phyloP scores from a whole-genome alignment of 1,140 invertebrate genomes.

The Pachyrhynchus sulphureomaculatus region DNA sequence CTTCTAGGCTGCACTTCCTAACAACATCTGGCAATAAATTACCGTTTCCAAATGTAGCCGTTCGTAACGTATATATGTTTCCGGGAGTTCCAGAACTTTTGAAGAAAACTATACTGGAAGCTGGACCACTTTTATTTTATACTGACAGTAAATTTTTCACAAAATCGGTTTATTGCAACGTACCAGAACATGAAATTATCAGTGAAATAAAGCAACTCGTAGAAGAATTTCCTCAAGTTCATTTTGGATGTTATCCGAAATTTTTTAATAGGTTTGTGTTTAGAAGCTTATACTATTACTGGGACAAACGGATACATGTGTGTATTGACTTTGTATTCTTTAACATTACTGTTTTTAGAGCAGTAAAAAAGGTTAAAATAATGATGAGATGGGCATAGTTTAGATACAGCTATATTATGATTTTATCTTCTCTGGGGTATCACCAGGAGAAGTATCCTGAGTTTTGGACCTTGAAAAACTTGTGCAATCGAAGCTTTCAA shows the following conservation, averaged over 20 bases:
- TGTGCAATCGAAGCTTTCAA: too few relatives aligned
- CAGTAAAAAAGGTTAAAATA: too few relatives aligned
- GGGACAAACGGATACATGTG: background rate
- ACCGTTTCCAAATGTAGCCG: constrained; percentile 65
- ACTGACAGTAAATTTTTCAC: constrained; percentile 50
- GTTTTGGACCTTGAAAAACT: too few relatives aligned
- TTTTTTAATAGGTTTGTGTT: constrained; percentile 48
- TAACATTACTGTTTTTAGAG: too few relatives aligned
- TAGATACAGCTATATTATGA: background rate
- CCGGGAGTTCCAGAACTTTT: constrained; percentile 75
- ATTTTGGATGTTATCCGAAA: constrained; percentile 58
- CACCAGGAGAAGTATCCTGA: too few relatives aligned
- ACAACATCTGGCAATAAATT: constrained; percentile 39
- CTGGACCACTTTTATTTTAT: constrained; percentile 50
- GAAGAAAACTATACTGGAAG: constrained; percentile 57
- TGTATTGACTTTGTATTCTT: background rate
- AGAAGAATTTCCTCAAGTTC: constrained; percentile 53
- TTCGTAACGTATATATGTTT: constrained; percentile 76
- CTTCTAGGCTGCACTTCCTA: constrained; percentile 52
- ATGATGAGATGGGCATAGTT: background rate
- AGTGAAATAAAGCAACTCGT: constrained; percentile 51
- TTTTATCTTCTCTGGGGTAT: too few relatives aligned
- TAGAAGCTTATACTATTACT: background rate
- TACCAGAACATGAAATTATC: constrained; percentile 53
- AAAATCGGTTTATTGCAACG: constrained; percentile 53